Conservation (phyloP, 2,888 invertebrate genomes). For the Tachina grossa region DNA sequence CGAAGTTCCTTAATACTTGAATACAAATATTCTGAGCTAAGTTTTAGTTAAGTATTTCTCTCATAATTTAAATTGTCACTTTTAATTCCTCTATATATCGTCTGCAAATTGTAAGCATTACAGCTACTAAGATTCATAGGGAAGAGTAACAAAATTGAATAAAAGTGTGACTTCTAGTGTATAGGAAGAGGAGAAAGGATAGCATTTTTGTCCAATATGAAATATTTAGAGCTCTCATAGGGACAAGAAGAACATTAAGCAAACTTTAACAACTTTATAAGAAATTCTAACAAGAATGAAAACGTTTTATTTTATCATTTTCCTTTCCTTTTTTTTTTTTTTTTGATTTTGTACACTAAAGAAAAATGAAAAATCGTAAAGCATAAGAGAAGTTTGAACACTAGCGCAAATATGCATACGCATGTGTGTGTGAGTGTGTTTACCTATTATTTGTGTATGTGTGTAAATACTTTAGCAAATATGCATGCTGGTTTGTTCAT, state of each 20-base stretch:
- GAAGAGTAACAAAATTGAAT: not conserved
- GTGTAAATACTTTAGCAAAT: slow-evolving; percentile 2
- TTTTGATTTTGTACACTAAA: slow-evolving; percentile 1
- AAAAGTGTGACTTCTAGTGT: not conserved
- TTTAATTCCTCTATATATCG: not conserved
- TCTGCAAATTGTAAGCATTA: not conserved
- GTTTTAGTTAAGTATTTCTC: not conserved
- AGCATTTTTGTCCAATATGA: slow-evolving; percentile 8
- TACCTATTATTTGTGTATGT: not conserved
- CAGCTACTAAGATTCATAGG: not conserved
- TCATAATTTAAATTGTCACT: not conserved
- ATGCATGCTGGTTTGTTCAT: not conserved
- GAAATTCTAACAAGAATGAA: slow-evolving; percentile 53
- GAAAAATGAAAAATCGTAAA: not conserved
- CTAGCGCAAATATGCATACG: slow-evolving; percentile 17
- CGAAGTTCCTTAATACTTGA: no score
- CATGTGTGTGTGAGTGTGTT: not conserved
- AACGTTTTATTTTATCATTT: slow-evolving; percentile 3
- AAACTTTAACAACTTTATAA: slow-evolving; percentile 59
- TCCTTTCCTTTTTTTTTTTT: not conserved
- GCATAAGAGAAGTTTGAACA: slow-evolving; percentile 6
- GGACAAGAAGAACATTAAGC: slow-evolving; percentile 54
- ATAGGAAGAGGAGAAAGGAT: not conserved
- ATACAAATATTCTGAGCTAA: not conserved
- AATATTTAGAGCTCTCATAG: slow-evolving; percentile 18